phyloP scores from a whole-genome alignment of 2,113 vertebrate genomes.

The Micromys minutus region DNA sequence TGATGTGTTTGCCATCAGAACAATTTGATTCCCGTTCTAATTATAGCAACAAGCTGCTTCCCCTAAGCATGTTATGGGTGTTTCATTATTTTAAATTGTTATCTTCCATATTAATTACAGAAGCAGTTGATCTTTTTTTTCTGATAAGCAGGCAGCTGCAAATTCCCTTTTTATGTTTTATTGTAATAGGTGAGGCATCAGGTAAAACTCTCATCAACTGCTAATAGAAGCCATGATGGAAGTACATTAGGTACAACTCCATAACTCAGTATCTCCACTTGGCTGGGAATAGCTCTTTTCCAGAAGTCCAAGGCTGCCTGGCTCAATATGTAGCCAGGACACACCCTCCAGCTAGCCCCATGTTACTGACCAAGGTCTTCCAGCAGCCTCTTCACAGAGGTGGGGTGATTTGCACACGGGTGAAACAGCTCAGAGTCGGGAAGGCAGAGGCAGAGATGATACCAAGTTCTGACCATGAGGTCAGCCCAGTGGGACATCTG shows the following conservation, averaged over 20 bases:
- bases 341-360: not conserved
- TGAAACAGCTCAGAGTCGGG: not conserved
- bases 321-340: not conserved
- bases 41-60: constrained; percentile 87
- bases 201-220: constrained; percentile 84
- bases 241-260: not conserved
- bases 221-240: constrained; percentile 64
- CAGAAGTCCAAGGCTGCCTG: not conserved
- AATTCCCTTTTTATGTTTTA: constrained; percentile 81
- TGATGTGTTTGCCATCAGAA: constrained; percentile 86
- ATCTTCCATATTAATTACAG: constrained; percentile 87
- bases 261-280: constrained; percentile 41
- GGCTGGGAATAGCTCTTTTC: constrained; percentile 50
- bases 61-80: constrained; percentile 83
- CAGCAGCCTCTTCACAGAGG: not conserved
- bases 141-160: constrained; percentile 83
- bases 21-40: constrained; percentile 87
- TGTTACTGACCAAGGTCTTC: constrained; percentile 13
- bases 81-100: constrained; percentile 88
- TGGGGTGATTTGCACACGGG: not conserved
- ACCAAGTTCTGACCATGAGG: not conserved
- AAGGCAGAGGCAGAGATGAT: not conserved
- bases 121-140: constrained; percentile 83
- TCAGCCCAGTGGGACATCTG: not conserved
- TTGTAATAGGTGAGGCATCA: constrained; percentile 86